A percentile compares a stretch with the other conserved stretches of the same genome.
These are phyloP conservation scores for Calidris pugnax DNA, from an alignment of 2,113 vertebrate species.

Conservation along the genomic window DNA sequence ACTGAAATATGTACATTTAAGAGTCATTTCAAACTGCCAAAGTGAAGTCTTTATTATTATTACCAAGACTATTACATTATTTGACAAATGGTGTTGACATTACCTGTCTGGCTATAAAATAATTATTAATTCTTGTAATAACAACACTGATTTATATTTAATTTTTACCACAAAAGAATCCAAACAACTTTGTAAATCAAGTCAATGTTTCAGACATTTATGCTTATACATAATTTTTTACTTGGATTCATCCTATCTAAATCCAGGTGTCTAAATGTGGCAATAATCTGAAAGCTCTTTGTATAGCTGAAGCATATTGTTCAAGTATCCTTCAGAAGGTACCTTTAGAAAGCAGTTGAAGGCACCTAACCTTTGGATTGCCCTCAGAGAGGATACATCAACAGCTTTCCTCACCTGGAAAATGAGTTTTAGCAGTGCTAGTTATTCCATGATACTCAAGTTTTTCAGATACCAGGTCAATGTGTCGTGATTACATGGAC, in stretches of 20 bases:
- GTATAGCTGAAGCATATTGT: background rate
- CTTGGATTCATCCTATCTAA: background rate
- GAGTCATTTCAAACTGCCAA: background rate
- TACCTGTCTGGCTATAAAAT: background rate
- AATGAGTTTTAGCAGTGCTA: background rate
- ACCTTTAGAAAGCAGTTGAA: background rate
- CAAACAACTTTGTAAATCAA: background rate
- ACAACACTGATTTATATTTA: background rate
- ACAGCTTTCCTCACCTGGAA: background rate
- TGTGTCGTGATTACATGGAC: background rate
- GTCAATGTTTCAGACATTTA: background rate
- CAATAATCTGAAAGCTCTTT: background rate
- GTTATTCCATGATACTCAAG: background rate
- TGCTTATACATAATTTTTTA: background rate
- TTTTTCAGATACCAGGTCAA: background rate
- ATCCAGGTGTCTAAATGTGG: background rate
- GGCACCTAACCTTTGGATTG: background rate
- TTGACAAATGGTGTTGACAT: background rate
- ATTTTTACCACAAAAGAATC: background rate
- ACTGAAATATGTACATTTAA: background rate
- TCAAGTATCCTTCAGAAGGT: background rate
- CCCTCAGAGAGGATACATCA: background rate
- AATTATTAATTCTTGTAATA: background rate
- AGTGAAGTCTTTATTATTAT: background rate
- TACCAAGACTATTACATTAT: background rate